Conservation (phyloP, 2,888 invertebrate species). For the Plebejus melissa region DNA sequence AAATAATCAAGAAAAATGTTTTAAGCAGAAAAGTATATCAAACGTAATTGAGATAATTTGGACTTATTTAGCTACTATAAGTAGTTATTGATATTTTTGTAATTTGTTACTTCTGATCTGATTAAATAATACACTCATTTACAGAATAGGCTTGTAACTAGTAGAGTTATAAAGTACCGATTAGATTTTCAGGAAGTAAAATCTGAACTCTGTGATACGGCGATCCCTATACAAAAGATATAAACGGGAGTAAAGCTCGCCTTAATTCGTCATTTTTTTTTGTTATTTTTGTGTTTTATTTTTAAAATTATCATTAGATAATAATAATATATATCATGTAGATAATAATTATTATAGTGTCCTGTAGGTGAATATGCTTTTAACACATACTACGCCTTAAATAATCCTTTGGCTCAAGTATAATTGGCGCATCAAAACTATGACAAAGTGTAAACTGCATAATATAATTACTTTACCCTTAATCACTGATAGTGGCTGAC, state of each 20-base stretch:
- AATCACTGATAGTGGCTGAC: conserved; percentile 20
- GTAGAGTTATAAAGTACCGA: not conserved
- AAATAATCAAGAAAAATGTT: not conserved
- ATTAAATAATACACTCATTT: not conserved
- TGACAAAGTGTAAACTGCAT: conserved; percentile 15
- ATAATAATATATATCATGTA: not conserved
- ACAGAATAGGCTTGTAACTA: not conserved
- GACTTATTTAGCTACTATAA: not conserved
- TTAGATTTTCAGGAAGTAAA: not conserved
- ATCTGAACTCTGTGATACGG: not conserved
- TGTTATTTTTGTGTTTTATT: not conserved
- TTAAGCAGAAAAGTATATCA: not conserved
- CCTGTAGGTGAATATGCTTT: not conserved
- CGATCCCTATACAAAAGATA: not conserved
- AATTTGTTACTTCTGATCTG: not conserved
- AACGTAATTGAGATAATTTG: not conserved
- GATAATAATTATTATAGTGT: not conserved
- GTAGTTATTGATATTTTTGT: not conserved
- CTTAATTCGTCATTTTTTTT: not conserved
- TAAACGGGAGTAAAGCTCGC: conserved; percentile 2
- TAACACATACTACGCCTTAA: conserved; percentile 1
- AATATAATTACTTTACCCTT: conserved; percentile 8
- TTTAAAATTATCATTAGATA: too few relatives aligned
- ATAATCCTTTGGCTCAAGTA: not conserved
- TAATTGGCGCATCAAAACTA: not conserved